Conservation (phyloP, 2,797 vertebrate genomes). For the Antrozous pallidus region DNA sequence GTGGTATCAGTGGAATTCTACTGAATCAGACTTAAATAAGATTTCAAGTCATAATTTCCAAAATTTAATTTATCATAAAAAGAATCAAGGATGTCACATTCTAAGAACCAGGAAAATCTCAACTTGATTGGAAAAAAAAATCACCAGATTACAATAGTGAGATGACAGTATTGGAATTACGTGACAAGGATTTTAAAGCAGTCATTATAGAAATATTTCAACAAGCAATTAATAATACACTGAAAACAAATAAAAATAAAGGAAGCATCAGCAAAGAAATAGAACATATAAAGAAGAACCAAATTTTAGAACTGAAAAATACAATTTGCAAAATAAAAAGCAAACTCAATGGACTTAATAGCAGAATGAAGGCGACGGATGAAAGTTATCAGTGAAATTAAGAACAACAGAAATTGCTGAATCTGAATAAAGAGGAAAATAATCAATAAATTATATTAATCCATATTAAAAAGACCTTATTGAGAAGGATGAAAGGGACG, state of each 20-base stretch:
- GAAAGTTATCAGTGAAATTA: neutral
- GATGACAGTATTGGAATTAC: neutral
- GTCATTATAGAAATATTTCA: neutral
- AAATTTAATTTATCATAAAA: constrained; percentile 4
- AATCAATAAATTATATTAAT: neutral
- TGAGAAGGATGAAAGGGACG: constrained; percentile 14
- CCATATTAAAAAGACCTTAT: constrained; percentile 6
- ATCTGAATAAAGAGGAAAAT: constrained; percentile 5
- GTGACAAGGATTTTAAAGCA: neutral
- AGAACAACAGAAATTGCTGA: neutral
- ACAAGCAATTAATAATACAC: neutral
- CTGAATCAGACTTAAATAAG: neutral
- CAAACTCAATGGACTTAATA: neutral
- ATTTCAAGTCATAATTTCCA: neutral
- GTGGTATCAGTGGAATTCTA: neutral
- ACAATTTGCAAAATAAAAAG: constrained; percentile 24
- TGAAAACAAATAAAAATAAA: neutral
- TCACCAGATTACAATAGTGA: neutral
- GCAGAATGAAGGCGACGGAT: neutral
- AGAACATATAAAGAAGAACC: neutral
- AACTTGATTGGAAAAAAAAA: constrained; percentile 7
- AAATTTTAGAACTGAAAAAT: neutral
- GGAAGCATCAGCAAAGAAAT: neutral
- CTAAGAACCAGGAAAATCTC: neutral
- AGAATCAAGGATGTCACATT: neutral